Percentiles rank a stretch among this genome's conserved stretches.
These are phyloP conservation scores for Mycalesis mineus DNA, from an alignment of 2,888 invertebrate genomes.

Conservation along the genomic window DNA sequence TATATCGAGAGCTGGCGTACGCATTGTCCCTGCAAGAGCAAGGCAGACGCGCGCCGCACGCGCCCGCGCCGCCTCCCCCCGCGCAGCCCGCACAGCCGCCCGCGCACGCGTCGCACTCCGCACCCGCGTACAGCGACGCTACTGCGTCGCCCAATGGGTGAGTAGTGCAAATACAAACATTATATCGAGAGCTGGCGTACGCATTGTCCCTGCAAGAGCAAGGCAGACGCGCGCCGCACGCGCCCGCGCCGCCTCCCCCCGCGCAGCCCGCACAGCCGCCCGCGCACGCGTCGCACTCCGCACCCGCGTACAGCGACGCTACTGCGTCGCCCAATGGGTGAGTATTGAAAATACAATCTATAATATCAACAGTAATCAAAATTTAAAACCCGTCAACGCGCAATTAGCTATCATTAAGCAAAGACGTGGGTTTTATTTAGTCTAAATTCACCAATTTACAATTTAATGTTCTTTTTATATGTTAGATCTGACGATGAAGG, in stretches of 20 bases:
- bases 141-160: slow-evolving; percentile 86
- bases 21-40: slow-evolving; percentile 94
- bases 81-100: slow-evolving; percentile 44
- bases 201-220: slow-evolving; percentile 94
- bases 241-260: slow-evolving; percentile 38
- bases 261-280: slow-evolving; percentile 44
- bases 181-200: slow-evolving; percentile 97
- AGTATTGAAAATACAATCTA: not conserved
- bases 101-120: slow-evolving; percentile 56
- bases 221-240: slow-evolving; percentile 53
- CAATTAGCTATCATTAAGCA: no score
- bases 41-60: slow-evolving; percentile 53
- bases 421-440: no score
- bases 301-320: slow-evolving; percentile 83
- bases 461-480: not conserved
- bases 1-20: slow-evolving; percentile 97
- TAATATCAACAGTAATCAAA: no score
- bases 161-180: not conserved
- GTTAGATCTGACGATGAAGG: slow-evolving; percentile 94
- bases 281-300: slow-evolving; percentile 56
- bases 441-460: no score
- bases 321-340: slow-evolving; percentile 86
- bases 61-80: slow-evolving; percentile 38
- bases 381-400: no score
- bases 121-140: slow-evolving; percentile 83